Evolutionary conservation across 2,797 vertebrate genomes (phyloP).

Genomic region (Amniataba percoides): DNA sequence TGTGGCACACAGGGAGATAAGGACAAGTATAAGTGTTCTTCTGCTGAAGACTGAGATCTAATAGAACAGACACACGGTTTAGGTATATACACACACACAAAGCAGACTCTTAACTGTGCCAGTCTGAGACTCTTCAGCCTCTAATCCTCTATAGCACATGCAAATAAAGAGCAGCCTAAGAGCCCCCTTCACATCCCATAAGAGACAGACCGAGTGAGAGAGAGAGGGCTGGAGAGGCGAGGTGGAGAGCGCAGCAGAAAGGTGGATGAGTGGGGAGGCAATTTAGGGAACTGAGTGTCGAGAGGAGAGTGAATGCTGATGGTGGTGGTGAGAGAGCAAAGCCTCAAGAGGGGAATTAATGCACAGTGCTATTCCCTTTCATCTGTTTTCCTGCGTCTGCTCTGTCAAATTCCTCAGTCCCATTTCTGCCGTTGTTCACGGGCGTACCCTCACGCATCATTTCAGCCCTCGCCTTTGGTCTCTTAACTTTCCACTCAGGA

Average conservation of each 20-base stretch:
- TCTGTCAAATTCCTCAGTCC: conserved; percentile 72
- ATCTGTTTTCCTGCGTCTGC: conserved; percentile 71
- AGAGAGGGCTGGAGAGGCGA: conserved; percentile 69
- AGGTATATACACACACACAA: conserved; percentile 62
- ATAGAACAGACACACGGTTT: conserved; percentile 70
- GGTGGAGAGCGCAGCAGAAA: conserved; percentile 76
- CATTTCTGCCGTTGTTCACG: conserved; percentile 70
- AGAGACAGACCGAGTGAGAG: conserved; percentile 74
- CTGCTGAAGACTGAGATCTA: conserved; percentile 62
- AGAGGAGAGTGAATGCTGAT: conserved; percentile 74
- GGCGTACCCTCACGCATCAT: conserved; percentile 63
- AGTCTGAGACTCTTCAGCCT: conserved; percentile 79
- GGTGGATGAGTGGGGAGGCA: conserved; percentile 81
- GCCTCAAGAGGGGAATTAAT: conserved; percentile 76
- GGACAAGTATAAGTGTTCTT: conserved; percentile 62
- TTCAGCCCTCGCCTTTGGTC: conserved; percentile 68
- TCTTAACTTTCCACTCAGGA: conserved; percentile 61
- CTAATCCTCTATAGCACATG: conserved; percentile 79
- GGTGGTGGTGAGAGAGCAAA: conserved; percentile 71
- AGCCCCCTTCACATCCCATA: conserved; percentile 78
- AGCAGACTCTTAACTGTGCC: conserved; percentile 74
- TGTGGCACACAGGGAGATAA: conserved; percentile 46
- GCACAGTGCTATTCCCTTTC: conserved; percentile 70
- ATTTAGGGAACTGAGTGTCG: conserved; percentile 79
- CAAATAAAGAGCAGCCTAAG: conserved; percentile 82